A percentile compares a stretch with the other conserved stretches of the same genome.
Conservation (phyloP, 2,888 invertebrate genomes). For the Harmothoe impar region DNA sequence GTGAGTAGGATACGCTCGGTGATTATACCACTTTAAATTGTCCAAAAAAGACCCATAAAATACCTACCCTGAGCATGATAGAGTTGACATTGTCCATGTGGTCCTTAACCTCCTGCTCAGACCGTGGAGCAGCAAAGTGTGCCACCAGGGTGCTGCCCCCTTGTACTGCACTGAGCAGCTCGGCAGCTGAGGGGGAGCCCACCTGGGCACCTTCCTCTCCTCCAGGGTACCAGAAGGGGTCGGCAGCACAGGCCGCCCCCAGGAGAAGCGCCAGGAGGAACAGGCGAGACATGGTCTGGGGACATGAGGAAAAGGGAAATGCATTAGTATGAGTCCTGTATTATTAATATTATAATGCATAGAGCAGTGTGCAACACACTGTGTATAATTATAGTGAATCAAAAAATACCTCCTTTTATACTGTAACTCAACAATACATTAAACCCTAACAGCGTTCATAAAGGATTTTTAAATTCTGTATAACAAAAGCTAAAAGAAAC, state of each 20-base stretch:
- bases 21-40: no score
- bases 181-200: background rate
- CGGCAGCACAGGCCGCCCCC: background rate
- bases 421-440: no score
- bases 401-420: no score
- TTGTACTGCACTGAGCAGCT: background rate
- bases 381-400: no score
- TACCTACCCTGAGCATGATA: conserved; percentile 41
- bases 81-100: conserved; percentile 23
- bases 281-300: background rate
- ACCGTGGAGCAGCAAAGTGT: background rate
- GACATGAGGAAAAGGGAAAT: background rate
- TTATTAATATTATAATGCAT: no score
- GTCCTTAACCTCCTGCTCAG: background rate
- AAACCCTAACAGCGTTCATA: no score
- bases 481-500: no score
- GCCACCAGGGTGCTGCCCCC: conserved; percentile 26
- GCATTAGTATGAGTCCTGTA: background rate
- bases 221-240: conserved; percentile 41
- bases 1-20: no score
- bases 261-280: background rate
- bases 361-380: no score
- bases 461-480: no score
- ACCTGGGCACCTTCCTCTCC: background rate
- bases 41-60: no score